Evolutionary conservation across 2,888 invertebrate species (phyloP).

Genomic region (Eupsilia transversa): DNA sequence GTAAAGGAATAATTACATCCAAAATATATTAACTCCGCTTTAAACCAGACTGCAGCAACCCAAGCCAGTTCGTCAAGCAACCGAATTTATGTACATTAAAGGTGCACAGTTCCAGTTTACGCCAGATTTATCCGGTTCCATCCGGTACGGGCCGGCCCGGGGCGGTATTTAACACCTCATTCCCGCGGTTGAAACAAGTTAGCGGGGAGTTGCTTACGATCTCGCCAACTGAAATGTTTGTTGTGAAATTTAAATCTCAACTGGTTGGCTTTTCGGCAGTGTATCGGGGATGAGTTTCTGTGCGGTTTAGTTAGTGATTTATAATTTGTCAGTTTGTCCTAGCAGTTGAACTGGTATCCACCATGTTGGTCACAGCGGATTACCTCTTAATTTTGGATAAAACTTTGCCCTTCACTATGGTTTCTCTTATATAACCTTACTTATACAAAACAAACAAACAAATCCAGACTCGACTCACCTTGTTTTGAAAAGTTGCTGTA

Average conservation of each 20-base stretch:
- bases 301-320: slow-evolving; percentile 30
- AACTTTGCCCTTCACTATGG: neutral
- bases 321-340: slow-evolving; percentile 30
- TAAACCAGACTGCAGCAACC: slow-evolving; percentile 52
- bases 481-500: neutral
- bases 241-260: slow-evolving; percentile 62
- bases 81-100: slow-evolving; percentile 66
- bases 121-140: slow-evolving; percentile 73
- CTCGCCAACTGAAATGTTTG: slow-evolving; percentile 61
- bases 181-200: slow-evolving; percentile 75
- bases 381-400: neutral
- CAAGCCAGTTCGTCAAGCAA: slow-evolving; percentile 64
- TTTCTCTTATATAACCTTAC: neutral
- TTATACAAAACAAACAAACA: neutral
- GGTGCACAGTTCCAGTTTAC: slow-evolving; percentile 69
- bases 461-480: too few relatives aligned
- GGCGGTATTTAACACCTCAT: slow-evolving; percentile 82
- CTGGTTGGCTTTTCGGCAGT: slow-evolving; percentile 73
- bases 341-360: neutral
- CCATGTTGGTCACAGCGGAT: neutral
- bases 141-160: slow-evolving; percentile 73
- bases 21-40: slow-evolving; percentile 49
- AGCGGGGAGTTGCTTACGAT: slow-evolving; percentile 64
- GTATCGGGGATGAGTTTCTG: slow-evolving; percentile 75
- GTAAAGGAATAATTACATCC: slow-evolving; percentile 34